Evolutionary conservation across 1,140 invertebrate species (phyloP).

Genomic region (Adelges cooleyi): DNA sequence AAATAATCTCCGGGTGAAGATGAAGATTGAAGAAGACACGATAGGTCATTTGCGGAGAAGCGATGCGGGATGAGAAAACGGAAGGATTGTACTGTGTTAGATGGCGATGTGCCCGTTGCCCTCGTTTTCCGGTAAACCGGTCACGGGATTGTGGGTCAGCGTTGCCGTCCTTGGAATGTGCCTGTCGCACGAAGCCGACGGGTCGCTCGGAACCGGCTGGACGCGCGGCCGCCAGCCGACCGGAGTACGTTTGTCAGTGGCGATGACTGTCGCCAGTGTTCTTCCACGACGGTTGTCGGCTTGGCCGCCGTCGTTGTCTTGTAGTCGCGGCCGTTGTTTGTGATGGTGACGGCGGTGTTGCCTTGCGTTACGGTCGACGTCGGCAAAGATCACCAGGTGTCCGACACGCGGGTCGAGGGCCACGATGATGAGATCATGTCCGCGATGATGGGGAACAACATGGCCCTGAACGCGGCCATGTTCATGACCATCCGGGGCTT

Average conservation of each 20-base stretch:
- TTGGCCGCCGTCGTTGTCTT: not conserved
- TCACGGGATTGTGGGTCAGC: conserved; percentile 16
- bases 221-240: not conserved
- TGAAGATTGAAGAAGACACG: no score
- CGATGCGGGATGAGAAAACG: no score
- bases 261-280: not conserved
- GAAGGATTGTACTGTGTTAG: no score
- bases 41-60: no score
- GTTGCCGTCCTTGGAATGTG: not conserved
- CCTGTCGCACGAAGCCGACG: not conserved
- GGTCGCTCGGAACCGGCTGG: not conserved
- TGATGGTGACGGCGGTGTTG: not conserved
- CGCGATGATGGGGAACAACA: conserved; percentile 35
- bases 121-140: conserved; percentile 10
- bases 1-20: no score
- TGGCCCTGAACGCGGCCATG: conserved; percentile 34
- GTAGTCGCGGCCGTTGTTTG: not conserved
- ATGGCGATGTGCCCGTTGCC: no score
- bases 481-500: conserved; percentile 34
- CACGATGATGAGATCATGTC: conserved; percentile 35
- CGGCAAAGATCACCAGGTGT: no score
- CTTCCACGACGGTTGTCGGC: no score
- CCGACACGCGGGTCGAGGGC: not conserved
- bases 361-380: not conserved
- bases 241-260: not conserved